phyloP scores from a whole-genome alignment of 1,140 invertebrate genomes.

The Tenebrio molitor region DNA sequence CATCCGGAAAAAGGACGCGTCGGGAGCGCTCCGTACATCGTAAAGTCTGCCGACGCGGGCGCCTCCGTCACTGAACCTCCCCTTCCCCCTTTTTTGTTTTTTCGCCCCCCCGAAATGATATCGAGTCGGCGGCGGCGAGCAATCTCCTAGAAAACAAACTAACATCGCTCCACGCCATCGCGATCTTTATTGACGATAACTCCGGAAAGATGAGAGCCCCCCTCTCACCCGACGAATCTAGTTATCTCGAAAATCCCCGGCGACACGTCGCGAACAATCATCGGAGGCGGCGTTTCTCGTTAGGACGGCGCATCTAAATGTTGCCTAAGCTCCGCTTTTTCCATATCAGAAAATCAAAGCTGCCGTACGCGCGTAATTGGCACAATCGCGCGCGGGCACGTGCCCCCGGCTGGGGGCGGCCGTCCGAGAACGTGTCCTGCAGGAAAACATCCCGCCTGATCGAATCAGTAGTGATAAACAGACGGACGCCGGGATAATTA shows the following conservation, averaged over 20 bases:
- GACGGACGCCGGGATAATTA: constrained; percentile 12
- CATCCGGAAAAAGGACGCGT: no score
- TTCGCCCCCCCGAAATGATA: no score
- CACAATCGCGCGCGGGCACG: constrained; percentile 13
- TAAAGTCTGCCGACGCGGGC: no score
- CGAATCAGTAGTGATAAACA: constrained; percentile 17
- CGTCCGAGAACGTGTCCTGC: constrained; percentile 16
- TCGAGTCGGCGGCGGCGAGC: no score
- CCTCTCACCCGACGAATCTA: not conserved
- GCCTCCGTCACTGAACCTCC: no score
- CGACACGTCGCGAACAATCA: constrained; percentile 22
- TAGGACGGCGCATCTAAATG: not conserved
- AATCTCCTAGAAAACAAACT: constrained; percentile 18
- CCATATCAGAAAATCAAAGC: constrained; percentile 7
- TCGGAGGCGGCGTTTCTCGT: not conserved
- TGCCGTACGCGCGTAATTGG: constrained; percentile 16
- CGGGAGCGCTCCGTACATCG: no score
- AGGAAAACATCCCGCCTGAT: constrained; percentile 6
- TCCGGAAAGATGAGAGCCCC: not conserved
- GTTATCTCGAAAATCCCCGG: constrained; percentile 10
- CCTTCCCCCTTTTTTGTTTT: no score
- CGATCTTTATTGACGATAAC: constrained; percentile 17
- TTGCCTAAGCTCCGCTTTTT: not conserved
- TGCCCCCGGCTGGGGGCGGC: not conserved
- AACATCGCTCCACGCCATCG: constrained; percentile 14